phyloP scores from a whole-genome alignment of 2,888 invertebrate genomes.

The Tetrapedia diversipes region DNA sequence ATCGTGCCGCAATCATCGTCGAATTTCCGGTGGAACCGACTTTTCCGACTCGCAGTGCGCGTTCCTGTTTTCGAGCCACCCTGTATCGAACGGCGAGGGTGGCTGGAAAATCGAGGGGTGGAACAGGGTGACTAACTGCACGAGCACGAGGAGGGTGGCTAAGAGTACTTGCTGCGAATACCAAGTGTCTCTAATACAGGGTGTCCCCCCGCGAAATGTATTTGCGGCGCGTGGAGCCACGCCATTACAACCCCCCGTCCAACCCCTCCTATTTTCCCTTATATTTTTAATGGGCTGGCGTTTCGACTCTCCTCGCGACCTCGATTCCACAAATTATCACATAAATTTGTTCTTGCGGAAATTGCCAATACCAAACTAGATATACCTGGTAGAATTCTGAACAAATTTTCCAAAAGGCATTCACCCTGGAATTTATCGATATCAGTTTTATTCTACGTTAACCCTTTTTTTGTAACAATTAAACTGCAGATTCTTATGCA shows the following conservation, averaged over 20 bases:
- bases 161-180: slow-evolving; percentile 72
- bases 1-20: slow-evolving; percentile 54
- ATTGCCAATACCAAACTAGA: too few relatives aligned
- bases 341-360: neutral
- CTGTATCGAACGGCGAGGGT: slow-evolving; percentile 64
- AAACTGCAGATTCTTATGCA: too few relatives aligned
- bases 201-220: slow-evolving; percentile 57
- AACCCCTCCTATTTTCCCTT: neutral
- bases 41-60: slow-evolving; percentile 36
- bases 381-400: too few relatives aligned
- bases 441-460: too few relatives aligned
- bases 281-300: neutral
- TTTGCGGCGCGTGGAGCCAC: slow-evolving; percentile 22
- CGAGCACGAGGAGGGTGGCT: slow-evolving; percentile 68
- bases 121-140: slow-evolving; percentile 76
- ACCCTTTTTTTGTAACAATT: too few relatives aligned
- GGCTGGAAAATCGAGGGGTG: slow-evolving; percentile 72
- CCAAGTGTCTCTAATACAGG: slow-evolving; percentile 69
- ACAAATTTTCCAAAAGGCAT: too few relatives aligned
- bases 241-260: too few relatives aligned
- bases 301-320: slow-evolving; percentile 6
- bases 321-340: neutral
- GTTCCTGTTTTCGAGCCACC: slow-evolving; percentile 55
- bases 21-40: slow-evolving; percentile 55
- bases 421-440: too few relatives aligned